Conservation (phyloP, 2,113 vertebrate species). For the Anser cygnoides region DNA sequence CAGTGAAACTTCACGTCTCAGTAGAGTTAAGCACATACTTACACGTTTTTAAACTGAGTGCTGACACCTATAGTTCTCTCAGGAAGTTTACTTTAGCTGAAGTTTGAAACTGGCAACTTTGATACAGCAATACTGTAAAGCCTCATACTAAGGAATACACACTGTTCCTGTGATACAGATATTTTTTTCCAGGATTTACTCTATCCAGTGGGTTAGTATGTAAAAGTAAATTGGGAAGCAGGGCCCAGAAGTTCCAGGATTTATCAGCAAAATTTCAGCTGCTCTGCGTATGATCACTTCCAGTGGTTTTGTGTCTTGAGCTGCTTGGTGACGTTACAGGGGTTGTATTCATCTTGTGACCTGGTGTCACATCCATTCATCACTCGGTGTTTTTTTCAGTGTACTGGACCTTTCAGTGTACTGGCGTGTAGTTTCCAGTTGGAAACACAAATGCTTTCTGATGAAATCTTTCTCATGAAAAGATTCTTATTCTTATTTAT, state of each 20-base stretch:
- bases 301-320: background rate
- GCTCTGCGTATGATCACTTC: background rate
- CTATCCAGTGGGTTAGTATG: background rate
- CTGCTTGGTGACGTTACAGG: background rate
- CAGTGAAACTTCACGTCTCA: conserved; percentile 29
- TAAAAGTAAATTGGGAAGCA: background rate
- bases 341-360: background rate
- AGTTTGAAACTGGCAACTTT: background rate
- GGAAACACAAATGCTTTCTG: background rate
- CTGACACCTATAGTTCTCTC: conserved; percentile 16
- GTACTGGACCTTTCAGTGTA: background rate
- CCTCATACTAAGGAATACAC: background rate
- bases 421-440: background rate
- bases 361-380: background rate
- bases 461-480: background rate
- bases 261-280: background rate
- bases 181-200: background rate
- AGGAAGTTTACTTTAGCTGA: background rate
- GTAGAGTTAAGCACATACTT: conserved; percentile 35
- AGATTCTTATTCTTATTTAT: background rate
- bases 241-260: background rate
- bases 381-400: background rate
- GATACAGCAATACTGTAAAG: background rate
- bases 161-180: background rate
- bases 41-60: background rate